These are phyloP conservation scores for Xiphydria camelus DNA, from an alignment of 2,888 invertebrate genomes.

Conservation along the genomic window DNA sequence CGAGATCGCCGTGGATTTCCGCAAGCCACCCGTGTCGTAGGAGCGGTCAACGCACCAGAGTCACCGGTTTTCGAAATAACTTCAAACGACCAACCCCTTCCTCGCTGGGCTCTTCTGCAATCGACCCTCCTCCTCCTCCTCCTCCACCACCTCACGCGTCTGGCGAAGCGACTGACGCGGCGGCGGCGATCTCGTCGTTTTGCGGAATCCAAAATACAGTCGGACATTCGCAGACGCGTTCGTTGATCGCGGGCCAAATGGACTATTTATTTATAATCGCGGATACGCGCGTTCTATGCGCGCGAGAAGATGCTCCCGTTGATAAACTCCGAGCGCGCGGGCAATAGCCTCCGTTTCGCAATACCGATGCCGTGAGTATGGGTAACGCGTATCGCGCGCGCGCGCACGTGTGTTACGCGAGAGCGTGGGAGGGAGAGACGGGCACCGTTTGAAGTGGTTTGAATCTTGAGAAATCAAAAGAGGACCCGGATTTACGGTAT, in stretches of 20 bases:
- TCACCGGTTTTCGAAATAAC: constrained; percentile 50
- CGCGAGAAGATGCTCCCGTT: neutral
- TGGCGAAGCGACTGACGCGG: no score
- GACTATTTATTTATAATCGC: constrained; percentile 25
- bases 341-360: no score
- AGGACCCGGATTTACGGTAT: no score
- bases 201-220: constrained; percentile 44
- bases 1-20: no score
- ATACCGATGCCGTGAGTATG: no score
- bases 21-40: no score
- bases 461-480: no score
- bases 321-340: no score
- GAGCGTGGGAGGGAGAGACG: no score
- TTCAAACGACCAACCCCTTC: constrained; percentile 32
- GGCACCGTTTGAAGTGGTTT: no score
- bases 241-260: constrained; percentile 47
- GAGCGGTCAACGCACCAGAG: constrained; percentile 49
- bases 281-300: neutral
- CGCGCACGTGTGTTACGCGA: no score
- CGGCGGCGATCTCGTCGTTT: constrained; percentile 23
- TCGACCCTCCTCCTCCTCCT: neutral
- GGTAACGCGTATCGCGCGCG: no score
- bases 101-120: neutral
- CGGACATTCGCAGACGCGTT: constrained; percentile 45
- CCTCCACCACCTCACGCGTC: neutral